A percentile compares a stretch with the other conserved stretches of the same genome.
Evolutionary conservation across 2,888 invertebrate species (phyloP).

Genomic region (Merodon equestris): DNA sequence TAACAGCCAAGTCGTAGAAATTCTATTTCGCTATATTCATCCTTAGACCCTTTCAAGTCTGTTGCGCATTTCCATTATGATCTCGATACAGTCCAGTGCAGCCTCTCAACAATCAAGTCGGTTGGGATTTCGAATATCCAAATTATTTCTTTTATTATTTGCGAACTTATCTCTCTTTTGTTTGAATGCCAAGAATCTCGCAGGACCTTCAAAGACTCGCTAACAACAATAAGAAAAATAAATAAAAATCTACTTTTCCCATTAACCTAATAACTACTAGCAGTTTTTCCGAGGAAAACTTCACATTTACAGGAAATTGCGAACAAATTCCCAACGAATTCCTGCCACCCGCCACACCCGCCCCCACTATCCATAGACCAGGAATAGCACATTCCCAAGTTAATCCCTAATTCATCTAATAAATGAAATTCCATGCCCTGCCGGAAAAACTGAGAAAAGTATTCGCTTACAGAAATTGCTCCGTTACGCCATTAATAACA

Average conservation of each 20-base stretch:
- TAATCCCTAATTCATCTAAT: slow-evolving; percentile 72
- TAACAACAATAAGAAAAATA: not conserved
- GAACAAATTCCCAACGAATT: slow-evolving; percentile 30
- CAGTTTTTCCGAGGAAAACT: slow-evolving; percentile 42
- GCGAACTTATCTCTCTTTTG: too few species aligned
- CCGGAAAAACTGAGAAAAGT: slow-evolving; percentile 61
- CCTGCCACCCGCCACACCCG: not conserved
- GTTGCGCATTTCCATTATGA: too few species aligned
- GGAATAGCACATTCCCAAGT: slow-evolving; percentile 47
- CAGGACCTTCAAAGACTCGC: not conserved
- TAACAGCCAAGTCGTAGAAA: too few species aligned
- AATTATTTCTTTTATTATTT: too few species aligned
- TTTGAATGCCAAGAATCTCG: too few species aligned
- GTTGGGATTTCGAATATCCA: too few species aligned
- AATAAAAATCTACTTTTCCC: slow-evolving; percentile 25
- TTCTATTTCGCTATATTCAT: too few species aligned
- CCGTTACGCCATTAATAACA: slow-evolving; percentile 70
- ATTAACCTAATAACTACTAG: slow-evolving; percentile 38
- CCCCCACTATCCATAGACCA: too few species aligned
- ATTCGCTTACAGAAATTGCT: slow-evolving; percentile 71
- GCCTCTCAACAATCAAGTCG: too few species aligned
- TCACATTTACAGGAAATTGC: slow-evolving; percentile 52
- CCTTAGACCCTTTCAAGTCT: too few species aligned
- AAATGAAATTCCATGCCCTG: slow-evolving; percentile 70
- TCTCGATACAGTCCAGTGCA: too few species aligned